Percentiles rank a stretch among this genome's conserved stretches.
Evolutionary conservation across 2,113 vertebrate genomes (phyloP).

Genomic region (Psammodynastes pulverulentus): DNA sequence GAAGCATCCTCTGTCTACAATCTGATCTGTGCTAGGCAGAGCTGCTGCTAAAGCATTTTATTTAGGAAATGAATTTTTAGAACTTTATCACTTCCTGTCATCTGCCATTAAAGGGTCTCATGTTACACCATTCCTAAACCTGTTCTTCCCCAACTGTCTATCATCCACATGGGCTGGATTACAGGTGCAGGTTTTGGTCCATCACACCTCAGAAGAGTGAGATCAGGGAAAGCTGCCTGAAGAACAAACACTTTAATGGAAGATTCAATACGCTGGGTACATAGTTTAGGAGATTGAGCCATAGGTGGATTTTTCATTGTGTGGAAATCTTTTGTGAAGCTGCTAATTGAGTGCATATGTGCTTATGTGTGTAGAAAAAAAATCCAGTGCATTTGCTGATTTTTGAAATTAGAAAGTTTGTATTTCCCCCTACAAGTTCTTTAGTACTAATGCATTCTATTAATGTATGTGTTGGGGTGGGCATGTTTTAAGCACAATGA

Average conservation of each 20-base stretch:
- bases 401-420: neutral
- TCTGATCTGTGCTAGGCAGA: neutral
- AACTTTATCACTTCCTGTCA: neutral
- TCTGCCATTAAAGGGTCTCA: neutral
- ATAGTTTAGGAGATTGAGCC: neutral
- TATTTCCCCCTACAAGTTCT: neutral
- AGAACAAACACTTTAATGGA: neutral
- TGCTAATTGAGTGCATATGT: neutral
- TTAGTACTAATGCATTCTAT: neutral
- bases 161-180: neutral
- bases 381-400: neutral
- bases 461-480: neutral
- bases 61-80: neutral
- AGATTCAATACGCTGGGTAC: neutral
- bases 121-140: neutral
- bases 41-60: neutral
- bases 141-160: neutral
- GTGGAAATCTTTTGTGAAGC: neutral
- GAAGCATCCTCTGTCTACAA: neutral
- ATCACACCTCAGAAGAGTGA: neutral
- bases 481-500: neutral
- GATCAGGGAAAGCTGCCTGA: neutral
- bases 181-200: neutral
- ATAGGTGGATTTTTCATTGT: neutral
- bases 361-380: neutral